phyloP scores from a whole-genome alignment of 1,140 invertebrate species.

The Atta colombica region DNA sequence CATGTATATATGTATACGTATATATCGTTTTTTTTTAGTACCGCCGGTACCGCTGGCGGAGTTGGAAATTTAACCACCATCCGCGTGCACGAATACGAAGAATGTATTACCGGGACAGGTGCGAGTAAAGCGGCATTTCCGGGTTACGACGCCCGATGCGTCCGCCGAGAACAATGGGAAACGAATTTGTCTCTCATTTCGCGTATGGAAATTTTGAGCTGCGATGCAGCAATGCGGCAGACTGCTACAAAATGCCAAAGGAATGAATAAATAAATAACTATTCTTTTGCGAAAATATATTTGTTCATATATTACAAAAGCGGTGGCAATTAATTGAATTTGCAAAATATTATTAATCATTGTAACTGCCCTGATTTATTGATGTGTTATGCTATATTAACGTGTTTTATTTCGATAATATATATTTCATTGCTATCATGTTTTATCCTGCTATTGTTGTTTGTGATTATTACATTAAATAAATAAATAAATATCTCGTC shows the following conservation, averaged over 20 bases:
- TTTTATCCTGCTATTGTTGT: conserved; percentile 5
- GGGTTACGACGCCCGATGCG: conserved; percentile 57
- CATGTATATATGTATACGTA: background rate
- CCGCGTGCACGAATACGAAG: conserved; percentile 38
- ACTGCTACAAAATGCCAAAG: conserved; percentile 1
- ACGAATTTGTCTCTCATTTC: conserved; percentile 58
- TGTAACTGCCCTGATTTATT: conserved; percentile 11
- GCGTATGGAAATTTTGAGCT: conserved; percentile 51
- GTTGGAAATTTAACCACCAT: conserved; percentile 49
- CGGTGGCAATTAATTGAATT: background rate
- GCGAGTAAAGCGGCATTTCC: conserved; percentile 56
- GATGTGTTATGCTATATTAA: conserved; percentile 18
- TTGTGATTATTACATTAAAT: conserved; percentile 32
- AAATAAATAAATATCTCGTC: background rate
- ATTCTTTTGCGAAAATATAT: conserved; percentile 16
- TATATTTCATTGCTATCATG: conserved; percentile 10
- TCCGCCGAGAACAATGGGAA: conserved; percentile 56
- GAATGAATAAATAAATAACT: conserved; percentile 54
- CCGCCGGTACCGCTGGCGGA: background rate
- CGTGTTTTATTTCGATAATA: conserved; percentile 16
- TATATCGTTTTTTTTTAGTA: conserved; percentile 29
- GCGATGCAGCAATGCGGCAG: conserved; percentile 6
- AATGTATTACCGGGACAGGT: conserved; percentile 59
- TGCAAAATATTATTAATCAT: conserved; percentile 34
- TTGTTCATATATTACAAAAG: background rate